A percentile compares a stretch with the other conserved stretches of the same genome.
phyloP scores from a whole-genome alignment of 1,140 invertebrate species.

The Phymorhynchus buccinoides region DNA sequence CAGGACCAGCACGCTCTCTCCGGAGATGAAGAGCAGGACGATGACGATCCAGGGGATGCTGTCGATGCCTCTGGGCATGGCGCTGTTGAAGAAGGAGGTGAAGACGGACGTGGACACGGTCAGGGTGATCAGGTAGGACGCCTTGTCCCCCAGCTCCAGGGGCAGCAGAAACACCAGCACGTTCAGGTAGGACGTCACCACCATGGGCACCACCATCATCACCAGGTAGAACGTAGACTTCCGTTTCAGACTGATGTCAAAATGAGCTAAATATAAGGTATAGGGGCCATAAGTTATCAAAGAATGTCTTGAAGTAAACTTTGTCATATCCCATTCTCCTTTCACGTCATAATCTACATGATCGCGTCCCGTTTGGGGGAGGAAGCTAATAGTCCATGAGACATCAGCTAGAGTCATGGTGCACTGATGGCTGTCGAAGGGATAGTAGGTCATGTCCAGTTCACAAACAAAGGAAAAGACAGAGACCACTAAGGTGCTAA shows the following conservation, averaged over 20 bases:
- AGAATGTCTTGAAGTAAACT: neutral
- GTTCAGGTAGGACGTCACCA: conserved; percentile 76
- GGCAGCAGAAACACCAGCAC: conserved; percentile 77
- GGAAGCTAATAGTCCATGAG: no score
- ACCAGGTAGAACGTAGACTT: conserved; percentile 88
- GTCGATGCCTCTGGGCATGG: neutral
- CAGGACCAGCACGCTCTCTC: neutral
- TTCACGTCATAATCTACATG: neutral
- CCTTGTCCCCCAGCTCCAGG: conserved; percentile 77
- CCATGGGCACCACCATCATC: conserved; percentile 76
- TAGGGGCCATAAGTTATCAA: no score
- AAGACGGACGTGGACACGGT: conserved; percentile 74
- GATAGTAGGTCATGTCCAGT: neutral
- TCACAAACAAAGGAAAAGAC: neutral
- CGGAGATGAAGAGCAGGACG: neutral
- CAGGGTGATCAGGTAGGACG: conserved; percentile 83
- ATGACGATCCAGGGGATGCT: neutral
- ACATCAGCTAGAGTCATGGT: neutral
- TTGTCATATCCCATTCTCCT: neutral
- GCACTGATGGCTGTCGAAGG: neutral
- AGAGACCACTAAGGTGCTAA: neutral
- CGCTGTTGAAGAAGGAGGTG: neutral
- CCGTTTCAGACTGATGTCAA: conserved; percentile 84
- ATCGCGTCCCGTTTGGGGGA: neutral
- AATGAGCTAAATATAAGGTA: conserved; percentile 46